These are phyloP conservation scores for Aegithalos caudatus DNA, from an alignment of 2,113 vertebrate genomes.

Conservation along the genomic window DNA sequence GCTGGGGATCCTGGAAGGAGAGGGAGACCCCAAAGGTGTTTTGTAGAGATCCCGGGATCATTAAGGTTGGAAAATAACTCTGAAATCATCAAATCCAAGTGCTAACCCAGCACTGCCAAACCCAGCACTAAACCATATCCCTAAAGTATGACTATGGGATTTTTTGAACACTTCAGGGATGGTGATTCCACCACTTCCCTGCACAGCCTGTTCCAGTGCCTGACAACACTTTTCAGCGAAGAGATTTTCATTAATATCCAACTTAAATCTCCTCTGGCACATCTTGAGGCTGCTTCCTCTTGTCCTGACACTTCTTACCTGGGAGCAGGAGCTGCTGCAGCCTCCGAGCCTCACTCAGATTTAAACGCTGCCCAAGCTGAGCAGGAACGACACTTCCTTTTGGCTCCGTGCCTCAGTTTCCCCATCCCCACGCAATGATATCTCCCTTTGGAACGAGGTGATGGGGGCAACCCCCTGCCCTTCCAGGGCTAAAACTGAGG, in stretches of 20 bases:
- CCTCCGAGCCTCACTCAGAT: fast-evolving
- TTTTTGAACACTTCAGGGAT: neutral
- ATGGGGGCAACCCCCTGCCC: no score
- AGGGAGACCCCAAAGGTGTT: fast-evolving
- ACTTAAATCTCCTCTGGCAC: neutral
- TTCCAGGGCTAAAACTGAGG: neutral
- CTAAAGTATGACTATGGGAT: fast-evolving
- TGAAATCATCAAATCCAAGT: neutral
- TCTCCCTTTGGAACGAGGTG: no score
- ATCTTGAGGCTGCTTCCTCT: neutral
- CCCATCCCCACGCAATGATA: fast-evolving
- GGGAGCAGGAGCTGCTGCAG: neutral
- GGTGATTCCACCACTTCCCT: neutral
- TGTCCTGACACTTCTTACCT: neutral
- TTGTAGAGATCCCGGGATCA: neutral
- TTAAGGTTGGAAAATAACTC: neutral
- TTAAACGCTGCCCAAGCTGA: fast-evolving
- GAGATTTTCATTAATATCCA: neutral
- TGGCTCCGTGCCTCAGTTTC: slow-evolving; percentile 3
- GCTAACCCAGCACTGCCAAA: neutral
- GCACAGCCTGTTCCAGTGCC: neutral
- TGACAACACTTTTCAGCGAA: neutral
- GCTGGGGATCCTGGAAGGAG: neutral
- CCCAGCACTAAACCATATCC: neutral
- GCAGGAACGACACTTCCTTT: neutral